Conservation (phyloP, 2,888 invertebrate genomes). For the Leptopilina myrica region DNA sequence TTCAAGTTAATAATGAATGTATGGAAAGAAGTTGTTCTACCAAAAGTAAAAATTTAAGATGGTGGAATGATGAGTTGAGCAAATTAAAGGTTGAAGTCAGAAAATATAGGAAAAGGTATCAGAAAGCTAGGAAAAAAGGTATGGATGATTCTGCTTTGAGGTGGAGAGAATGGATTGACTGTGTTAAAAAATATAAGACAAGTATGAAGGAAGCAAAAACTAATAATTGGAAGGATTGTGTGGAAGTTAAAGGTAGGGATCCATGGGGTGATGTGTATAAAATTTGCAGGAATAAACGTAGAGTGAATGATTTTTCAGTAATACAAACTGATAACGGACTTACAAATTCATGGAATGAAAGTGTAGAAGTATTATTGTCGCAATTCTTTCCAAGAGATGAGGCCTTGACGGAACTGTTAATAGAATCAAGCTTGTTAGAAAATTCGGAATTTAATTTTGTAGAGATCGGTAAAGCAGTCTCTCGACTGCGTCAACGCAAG, state of each 20-base stretch:
- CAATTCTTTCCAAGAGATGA: not conserved
- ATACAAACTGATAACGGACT: not conserved
- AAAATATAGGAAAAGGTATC: not conserved
- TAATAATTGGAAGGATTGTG: not conserved
- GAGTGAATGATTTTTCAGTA: not conserved
- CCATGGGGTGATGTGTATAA: not conserved
- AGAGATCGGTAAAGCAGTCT: not conserved
- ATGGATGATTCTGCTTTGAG: not conserved
- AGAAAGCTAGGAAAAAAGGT: not conserved
- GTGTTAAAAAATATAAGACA: not conserved
- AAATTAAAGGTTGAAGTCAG: not conserved
- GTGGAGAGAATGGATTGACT: not conserved
- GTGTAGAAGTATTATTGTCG: not conserved
- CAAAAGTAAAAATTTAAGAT: not conserved
- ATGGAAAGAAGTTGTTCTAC: not conserved
- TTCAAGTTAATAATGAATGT: conserved; percentile 46
- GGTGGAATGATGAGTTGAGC: not conserved
- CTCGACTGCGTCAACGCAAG: not conserved
- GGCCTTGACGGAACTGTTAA: not conserved
- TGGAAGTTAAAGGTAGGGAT: not conserved
- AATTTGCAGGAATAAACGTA: not conserved
- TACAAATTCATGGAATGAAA: not conserved
- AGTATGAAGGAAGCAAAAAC: not conserved
- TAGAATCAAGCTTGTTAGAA: not conserved
- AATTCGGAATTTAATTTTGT: not conserved